These are phyloP conservation scores for Drosophila acutilabella DNA, from an alignment of 2,888 invertebrate species.

Conservation along the genomic window DNA sequence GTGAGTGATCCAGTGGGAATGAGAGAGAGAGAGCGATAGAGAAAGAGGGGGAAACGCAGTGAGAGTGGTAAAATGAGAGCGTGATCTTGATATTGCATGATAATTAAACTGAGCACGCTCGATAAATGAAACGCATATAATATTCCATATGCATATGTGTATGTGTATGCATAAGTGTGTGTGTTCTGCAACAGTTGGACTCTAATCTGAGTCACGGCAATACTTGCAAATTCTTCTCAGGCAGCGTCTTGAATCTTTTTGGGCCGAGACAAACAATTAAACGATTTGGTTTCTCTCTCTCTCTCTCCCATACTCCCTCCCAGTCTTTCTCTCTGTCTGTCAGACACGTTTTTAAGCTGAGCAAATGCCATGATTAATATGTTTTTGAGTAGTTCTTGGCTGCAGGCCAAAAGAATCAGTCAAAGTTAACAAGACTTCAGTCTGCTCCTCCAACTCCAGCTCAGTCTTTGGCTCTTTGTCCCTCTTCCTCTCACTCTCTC, in stretches of 20 bases:
- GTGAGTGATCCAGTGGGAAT: not conserved
- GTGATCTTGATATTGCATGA: slow-evolving; percentile 47
- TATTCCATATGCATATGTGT: not conserved
- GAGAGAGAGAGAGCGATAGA: not conserved
- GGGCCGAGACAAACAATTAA: slow-evolving; percentile 63
- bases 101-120: slow-evolving; percentile 55
- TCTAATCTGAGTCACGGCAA: slow-evolving; percentile 65
- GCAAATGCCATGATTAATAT: slow-evolving; percentile 77
- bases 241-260: slow-evolving; percentile 7
- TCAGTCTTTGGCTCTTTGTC: not conserved
- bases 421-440: slow-evolving; percentile 48
- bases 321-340: slow-evolving; percentile 34
- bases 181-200: slow-evolving; percentile 64
- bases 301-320: slow-evolving; percentile 1
- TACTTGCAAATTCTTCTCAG: slow-evolving; percentile 43
- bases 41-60: not conserved
- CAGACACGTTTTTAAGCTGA: slow-evolving; percentile 34
- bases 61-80: slow-evolving; percentile 4
- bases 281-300: slow-evolving; percentile 49
- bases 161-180: not conserved
- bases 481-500: not conserved
- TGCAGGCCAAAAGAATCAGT: slow-evolving; percentile 54
- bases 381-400: slow-evolving; percentile 77
- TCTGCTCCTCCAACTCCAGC: slow-evolving; percentile 5
- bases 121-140: slow-evolving; percentile 8